phyloP scores from a whole-genome alignment of 2,113 vertebrate genomes.

The Entomyzon cyanotis region DNA sequence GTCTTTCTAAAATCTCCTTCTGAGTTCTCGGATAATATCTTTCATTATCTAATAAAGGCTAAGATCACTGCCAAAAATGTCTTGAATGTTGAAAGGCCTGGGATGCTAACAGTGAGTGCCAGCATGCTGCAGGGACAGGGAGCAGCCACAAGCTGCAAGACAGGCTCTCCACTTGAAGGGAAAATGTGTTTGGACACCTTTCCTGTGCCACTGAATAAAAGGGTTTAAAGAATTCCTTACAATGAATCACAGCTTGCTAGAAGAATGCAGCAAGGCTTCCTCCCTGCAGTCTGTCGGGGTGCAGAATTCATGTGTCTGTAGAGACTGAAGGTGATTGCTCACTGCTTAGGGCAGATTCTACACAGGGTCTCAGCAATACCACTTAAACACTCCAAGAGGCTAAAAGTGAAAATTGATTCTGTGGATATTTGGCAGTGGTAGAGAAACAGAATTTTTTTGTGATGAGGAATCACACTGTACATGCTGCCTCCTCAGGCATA shows the following conservation, averaged over 20 bases:
- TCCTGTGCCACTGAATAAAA: neutral
- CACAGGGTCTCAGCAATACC: fast-evolving
- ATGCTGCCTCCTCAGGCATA: neutral
- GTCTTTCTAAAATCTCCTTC: neutral
- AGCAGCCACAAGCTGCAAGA: neutral
- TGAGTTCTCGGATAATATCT: neutral
- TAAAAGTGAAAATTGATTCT: neutral
- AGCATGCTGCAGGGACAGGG: neutral
- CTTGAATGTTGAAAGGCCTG: neutral
- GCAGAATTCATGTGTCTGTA: neutral
- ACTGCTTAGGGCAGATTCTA: neutral
- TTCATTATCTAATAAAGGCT: neutral
- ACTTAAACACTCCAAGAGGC: neutral
- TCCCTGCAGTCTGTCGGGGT: neutral
- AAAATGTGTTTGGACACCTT: neutral
- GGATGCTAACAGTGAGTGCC: neutral
- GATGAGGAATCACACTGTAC: neutral
- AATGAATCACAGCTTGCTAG: neutral
- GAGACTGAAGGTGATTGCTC: neutral
- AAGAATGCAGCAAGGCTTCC: neutral
- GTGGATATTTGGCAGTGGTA: neutral
- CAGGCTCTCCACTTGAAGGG: neutral
- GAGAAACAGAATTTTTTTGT: neutral
- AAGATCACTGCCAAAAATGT: neutral
- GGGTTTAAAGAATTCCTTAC: neutral